A percentile compares a stretch with the other conserved stretches of the same genome.
Evolutionary conservation across 2,113 vertebrate genomes (phyloP).

Genomic region (Sisor rabdophorus): DNA sequence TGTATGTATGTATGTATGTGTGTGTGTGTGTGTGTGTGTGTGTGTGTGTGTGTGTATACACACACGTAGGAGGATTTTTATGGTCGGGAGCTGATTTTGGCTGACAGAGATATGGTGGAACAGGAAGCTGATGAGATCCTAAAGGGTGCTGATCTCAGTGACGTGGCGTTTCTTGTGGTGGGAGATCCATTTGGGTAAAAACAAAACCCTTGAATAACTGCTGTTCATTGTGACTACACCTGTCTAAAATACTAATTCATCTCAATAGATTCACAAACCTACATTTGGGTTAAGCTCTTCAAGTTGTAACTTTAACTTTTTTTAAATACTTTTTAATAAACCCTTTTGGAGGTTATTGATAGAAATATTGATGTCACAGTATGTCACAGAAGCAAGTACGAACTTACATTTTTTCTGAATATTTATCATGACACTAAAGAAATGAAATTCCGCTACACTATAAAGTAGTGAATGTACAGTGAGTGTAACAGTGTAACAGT

Average conservation of each 20-base stretch:
- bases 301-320: not conserved
- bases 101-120: constrained; percentile 90
- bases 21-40: not conserved
- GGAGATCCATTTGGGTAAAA: constrained; percentile 97
- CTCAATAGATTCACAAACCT: not conserved
- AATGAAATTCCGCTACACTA: too few relatives aligned
- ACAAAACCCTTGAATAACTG: not conserved
- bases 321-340: not conserved
- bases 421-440: too few relatives aligned
- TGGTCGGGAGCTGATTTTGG: constrained; percentile 85
- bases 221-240: not conserved
- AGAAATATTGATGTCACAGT: not conserved
- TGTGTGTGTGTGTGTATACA: constrained; percentile 7
- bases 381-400: too few relatives aligned
- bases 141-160: constrained; percentile 75
- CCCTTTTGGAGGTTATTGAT: too few relatives aligned
- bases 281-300: not conserved
- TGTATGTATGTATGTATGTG: not conserved
- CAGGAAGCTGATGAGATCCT: constrained; percentile 87
- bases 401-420: too few relatives aligned
- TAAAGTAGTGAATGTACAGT: too few relatives aligned
- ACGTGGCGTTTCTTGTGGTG: constrained; percentile 92
- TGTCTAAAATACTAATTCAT: not conserved
- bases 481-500: too few relatives aligned
- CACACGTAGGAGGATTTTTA: constrained; percentile 91